phyloP scores from a whole-genome alignment of 2,888 invertebrate species.

The Platycheirus albimanus region DNA sequence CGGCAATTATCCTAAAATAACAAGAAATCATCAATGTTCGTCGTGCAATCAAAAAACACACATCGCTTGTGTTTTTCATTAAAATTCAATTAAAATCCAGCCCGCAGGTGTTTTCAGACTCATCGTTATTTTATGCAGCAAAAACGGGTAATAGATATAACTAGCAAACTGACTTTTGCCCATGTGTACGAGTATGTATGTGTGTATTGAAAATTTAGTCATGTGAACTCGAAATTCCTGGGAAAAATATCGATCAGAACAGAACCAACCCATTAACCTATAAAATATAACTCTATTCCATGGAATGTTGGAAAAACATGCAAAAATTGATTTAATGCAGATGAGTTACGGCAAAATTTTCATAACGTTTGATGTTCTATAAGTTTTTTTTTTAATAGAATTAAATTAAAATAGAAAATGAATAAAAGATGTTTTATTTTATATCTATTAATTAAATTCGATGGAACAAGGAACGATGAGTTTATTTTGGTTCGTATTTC shows the following conservation, averaged over 20 bases:
- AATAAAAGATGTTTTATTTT: too few species aligned
- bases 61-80: constrained; percentile 59
- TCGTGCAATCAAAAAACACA: constrained; percentile 57
- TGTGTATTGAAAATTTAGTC: constrained; percentile 9
- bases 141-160: constrained; percentile 1
- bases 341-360: background rate
- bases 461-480: too few species aligned
- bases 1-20: constrained; percentile 67
- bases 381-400: too few species aligned
- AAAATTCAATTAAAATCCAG: constrained; percentile 68
- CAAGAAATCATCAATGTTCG: constrained; percentile 50
- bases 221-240: constrained; percentile 6
- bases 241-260: background rate
- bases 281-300: background rate
- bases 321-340: constrained; percentile 28
- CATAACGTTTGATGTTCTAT: too few species aligned
- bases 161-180: background rate
- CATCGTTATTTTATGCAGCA: constrained; percentile 20
- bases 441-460: too few species aligned
- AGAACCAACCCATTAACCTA: constrained; percentile 27
- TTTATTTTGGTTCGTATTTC: too few species aligned
- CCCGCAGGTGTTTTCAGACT: constrained; percentile 59
- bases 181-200: background rate
- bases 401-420: too few species aligned
- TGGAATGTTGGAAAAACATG: background rate